Evolutionary conservation across 92 coral and sea anemone species (phyloP).

Genomic region (Desmophyllum pertusum): DNA sequence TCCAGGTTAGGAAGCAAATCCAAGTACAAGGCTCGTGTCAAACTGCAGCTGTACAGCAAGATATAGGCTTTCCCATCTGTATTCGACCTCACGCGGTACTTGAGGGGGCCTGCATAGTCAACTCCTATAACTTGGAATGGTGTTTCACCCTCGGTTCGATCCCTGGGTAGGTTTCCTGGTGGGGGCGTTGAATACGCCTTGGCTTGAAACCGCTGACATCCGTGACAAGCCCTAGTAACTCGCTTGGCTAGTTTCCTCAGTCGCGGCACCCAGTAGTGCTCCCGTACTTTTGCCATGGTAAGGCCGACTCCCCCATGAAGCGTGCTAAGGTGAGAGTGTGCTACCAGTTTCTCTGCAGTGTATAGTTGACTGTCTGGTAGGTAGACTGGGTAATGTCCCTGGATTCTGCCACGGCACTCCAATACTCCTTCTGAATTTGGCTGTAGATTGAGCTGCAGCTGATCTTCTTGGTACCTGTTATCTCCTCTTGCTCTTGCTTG

Average conservation of each 20-base stretch:
- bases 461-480: constrained; percentile 21
- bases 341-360: background rate
- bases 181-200: constrained; percentile 20
- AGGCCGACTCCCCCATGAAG: background rate
- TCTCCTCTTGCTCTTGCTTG: constrained; percentile 8
- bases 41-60: constrained; percentile 14
- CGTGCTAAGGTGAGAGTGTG: background rate
- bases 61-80: constrained; percentile 29
- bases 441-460: constrained; percentile 21
- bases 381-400: background rate
- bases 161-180: constrained; percentile 11
- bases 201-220: constrained; percentile 28
- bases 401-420: constrained; percentile 12
- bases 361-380: background rate
- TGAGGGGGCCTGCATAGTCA: too few species aligned
- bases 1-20: background rate
- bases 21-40: background rate
- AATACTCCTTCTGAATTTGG: background rate
- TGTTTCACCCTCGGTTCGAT: constrained; percentile 10
- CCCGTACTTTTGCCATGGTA: background rate
- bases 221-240: constrained; percentile 19
- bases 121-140: constrained; percentile 11
- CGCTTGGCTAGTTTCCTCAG: constrained; percentile 1
- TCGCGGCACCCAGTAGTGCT: constrained; percentile 10
- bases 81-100: background rate